Conservation (phyloP, 2,113 vertebrate species). For the Hydrochoerus hydrochaeris region DNA sequence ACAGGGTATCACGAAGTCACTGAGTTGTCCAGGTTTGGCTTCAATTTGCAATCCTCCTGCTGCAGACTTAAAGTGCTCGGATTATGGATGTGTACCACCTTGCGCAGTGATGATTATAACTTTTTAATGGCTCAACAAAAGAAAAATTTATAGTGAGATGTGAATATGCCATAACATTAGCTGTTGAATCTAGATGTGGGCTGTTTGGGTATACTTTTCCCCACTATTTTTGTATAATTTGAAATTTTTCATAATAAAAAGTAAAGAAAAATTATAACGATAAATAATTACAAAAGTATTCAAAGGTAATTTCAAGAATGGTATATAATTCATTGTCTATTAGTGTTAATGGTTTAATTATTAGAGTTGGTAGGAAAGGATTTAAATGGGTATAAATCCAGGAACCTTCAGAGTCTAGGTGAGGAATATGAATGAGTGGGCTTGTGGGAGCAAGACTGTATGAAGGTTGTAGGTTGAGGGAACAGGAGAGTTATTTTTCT, state of each 20-base stretch:
- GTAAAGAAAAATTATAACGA: background rate
- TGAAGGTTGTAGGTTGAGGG: background rate
- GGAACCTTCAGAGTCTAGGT: background rate
- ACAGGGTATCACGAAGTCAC: no score
- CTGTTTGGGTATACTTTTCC: background rate
- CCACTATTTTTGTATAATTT: constrained; percentile 42
- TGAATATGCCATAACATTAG: background rate
- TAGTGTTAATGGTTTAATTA: background rate
- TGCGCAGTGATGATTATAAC: background rate
- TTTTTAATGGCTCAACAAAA: constrained; percentile 27
- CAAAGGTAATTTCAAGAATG: background rate
- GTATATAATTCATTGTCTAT: background rate
- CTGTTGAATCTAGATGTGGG: constrained; percentile 2
- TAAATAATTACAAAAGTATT: background rate
- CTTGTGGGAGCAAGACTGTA: background rate
- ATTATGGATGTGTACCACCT: no score
- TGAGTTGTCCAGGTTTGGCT: no score
- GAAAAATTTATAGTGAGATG: background rate
- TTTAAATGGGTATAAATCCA: background rate
- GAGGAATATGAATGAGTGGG: background rate
- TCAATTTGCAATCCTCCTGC: no score
- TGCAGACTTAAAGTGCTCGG: no score
- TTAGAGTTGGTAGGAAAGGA: background rate
- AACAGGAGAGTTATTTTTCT: background rate
- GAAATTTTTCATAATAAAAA: background rate